Percentiles rank a stretch among this genome's conserved stretches.
These are phyloP conservation scores for Caerostris darwini DNA, from an alignment of 1,140 invertebrate species.

Conservation along the genomic window DNA sequence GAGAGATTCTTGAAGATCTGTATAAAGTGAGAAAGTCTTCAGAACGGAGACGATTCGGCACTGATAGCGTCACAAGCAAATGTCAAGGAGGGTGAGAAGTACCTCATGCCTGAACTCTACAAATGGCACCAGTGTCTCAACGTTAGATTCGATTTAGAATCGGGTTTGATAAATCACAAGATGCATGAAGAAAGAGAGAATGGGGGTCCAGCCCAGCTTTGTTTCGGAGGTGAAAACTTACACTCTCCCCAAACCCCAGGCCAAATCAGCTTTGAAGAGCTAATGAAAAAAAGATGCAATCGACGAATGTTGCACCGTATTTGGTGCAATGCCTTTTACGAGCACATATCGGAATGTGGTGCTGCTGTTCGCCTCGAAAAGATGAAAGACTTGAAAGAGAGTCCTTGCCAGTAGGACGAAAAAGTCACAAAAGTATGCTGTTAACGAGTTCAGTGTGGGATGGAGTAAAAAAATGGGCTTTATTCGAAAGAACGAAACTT, in stretches of 20 bases:
- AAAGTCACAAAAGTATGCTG: background rate
- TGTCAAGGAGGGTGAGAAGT: background rate
- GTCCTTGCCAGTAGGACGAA: background rate
- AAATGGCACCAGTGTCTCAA: constrained; percentile 82
- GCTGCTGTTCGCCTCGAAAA: background rate
- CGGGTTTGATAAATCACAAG: constrained; percentile 81
- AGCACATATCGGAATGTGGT: constrained; percentile 91
- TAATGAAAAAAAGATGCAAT: constrained; percentile 82
- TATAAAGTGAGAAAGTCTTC: background rate
- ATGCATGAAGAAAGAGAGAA: constrained; percentile 78
- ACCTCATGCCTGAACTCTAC: constrained; percentile 80
- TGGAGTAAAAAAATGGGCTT: background rate
- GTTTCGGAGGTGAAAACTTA: constrained; percentile 86
- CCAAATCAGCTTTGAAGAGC: constrained; percentile 63
- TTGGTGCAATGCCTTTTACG: constrained; percentile 87
- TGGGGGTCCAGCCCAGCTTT: constrained; percentile 88
- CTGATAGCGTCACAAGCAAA: background rate
- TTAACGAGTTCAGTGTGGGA: background rate
- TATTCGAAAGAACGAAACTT: background rate
- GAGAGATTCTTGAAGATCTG: background rate
- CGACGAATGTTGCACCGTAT: constrained; percentile 84
- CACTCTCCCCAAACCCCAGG: constrained; percentile 66
- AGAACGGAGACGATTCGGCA: constrained; percentile 32
- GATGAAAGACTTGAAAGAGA: background rate
- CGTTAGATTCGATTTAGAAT: constrained; percentile 80